Evolutionary conservation across 2,113 vertebrate species (phyloP).

Genomic region (Otus sunia): DNA sequence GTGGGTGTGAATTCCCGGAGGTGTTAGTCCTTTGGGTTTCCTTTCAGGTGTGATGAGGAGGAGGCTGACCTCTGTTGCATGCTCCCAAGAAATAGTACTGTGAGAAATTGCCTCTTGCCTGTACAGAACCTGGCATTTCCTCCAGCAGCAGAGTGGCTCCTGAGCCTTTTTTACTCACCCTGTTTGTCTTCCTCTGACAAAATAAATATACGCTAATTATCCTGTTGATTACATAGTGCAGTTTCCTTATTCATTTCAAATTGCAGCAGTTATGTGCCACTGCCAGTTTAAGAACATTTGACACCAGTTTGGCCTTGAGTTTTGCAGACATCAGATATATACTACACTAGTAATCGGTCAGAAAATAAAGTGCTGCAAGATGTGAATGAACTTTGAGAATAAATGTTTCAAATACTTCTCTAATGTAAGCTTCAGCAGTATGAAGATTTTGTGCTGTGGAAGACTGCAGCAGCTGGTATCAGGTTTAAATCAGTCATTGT

Average conservation of each 20-base stretch:
- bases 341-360: not conserved
- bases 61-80: not conserved
- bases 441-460: not conserved
- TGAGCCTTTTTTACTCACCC: not conserved
- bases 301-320: not conserved
- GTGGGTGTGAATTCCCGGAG: not conserved
- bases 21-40: not conserved
- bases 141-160: not conserved
- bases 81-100: not conserved
- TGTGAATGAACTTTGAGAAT: not conserved
- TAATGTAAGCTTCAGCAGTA: fast-evolving
- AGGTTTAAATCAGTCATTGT: not conserved
- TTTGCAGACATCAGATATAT: not conserved
- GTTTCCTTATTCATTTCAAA: not conserved
- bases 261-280: not conserved
- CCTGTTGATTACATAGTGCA: not conserved
- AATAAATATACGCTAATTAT: not conserved
- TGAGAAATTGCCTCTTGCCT: not conserved
- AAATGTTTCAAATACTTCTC: not conserved
- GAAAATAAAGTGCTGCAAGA: not conserved
- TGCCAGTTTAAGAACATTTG: not conserved
- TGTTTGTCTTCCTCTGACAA: not conserved
- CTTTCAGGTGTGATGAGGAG: not conserved
- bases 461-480: not conserved
- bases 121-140: not conserved